Conservation (phyloP, 2,888 invertebrate species). For the Pseudanteris insignis region DNA sequence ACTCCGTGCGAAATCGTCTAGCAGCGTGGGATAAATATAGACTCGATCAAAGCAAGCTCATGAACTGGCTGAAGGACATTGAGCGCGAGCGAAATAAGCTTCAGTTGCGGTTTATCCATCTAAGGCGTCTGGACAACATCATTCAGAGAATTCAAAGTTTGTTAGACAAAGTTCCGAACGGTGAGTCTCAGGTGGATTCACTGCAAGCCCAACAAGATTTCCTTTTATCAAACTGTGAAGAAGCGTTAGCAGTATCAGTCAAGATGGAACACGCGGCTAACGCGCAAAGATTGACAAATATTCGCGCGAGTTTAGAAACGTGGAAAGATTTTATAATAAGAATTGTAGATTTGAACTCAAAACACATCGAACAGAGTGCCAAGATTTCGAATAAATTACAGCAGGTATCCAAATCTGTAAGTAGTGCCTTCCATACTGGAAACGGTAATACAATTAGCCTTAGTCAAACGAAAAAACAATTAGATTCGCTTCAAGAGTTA, state of each 20-base stretch:
- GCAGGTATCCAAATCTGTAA: conserved; percentile 73
- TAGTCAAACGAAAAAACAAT: conserved; percentile 72
- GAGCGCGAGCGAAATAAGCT: conserved; percentile 82
- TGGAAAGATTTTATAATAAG: conserved; percentile 81
- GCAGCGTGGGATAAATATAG: conserved; percentile 82
- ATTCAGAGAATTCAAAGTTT: conserved; percentile 76
- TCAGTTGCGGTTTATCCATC: conserved; percentile 82
- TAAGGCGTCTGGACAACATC: conserved; percentile 78
- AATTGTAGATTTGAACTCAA: conserved; percentile 73
- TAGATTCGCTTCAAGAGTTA: conserved; percentile 73
- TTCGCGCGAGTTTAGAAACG: conserved; percentile 82
- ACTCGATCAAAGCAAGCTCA: conserved; percentile 74
- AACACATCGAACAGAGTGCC: conserved; percentile 73
- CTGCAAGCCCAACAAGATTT: conserved; percentile 74
- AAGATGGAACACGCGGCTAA: conserved; percentile 84
- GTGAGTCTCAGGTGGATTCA: conserved; percentile 73
- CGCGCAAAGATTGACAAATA: conserved; percentile 79
- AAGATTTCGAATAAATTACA: conserved; percentile 73
- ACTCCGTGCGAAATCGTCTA: conserved; percentile 77
- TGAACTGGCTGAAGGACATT: conserved; percentile 83
- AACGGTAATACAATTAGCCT: conserved; percentile 69
- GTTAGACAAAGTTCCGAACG: conserved; percentile 75
- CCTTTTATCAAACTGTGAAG: conserved; percentile 78
- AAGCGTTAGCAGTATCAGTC: conserved; percentile 79
- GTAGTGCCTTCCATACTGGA: conserved; percentile 69